phyloP scores from a whole-genome alignment of 2,888 invertebrate species.

The Caenorhabditis japonica region DNA sequence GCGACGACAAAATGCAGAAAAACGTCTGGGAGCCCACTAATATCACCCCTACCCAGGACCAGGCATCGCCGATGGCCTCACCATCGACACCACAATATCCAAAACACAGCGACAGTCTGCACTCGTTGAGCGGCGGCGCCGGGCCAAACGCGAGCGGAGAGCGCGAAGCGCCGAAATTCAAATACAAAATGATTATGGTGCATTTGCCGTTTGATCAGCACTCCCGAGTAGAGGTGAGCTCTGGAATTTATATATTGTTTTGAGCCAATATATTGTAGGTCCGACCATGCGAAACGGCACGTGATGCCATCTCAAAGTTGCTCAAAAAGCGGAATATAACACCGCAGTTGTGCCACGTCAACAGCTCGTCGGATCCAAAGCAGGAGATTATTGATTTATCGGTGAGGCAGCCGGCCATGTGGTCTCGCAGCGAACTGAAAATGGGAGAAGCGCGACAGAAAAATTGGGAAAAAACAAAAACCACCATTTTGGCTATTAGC shows the following conservation, averaged over 20 bases:
- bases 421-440: no score
- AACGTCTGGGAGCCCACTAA: no score
- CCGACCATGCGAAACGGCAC: conserved; percentile 57
- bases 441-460: no score
- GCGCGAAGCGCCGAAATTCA: conserved; percentile 32
- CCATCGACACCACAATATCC: conserved; percentile 51
- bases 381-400: conserved; percentile 59
- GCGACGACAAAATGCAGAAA: no score
- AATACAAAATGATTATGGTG: conserved; percentile 67
- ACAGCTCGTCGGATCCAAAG: conserved; percentile 66
- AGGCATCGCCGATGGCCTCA: conserved; percentile 46
- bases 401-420: no score
- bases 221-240: conserved; percentile 69
- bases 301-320: conserved; percentile 61
- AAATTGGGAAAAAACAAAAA: no score
- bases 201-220: conserved; percentile 77
- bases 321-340: conserved; percentile 60
- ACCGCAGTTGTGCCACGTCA: conserved; percentile 74
- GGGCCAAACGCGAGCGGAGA: conserved; percentile 24
- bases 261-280: conserved; percentile 26
- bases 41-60: conserved; percentile 30
- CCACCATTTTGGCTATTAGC: no score
- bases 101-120: conserved; percentile 53
- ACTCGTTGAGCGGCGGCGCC: conserved; percentile 34
- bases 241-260: background rate